These are phyloP conservation scores for Philereme vetulata DNA, from an alignment of 2,888 invertebrate species.

Conservation along the genomic window DNA sequence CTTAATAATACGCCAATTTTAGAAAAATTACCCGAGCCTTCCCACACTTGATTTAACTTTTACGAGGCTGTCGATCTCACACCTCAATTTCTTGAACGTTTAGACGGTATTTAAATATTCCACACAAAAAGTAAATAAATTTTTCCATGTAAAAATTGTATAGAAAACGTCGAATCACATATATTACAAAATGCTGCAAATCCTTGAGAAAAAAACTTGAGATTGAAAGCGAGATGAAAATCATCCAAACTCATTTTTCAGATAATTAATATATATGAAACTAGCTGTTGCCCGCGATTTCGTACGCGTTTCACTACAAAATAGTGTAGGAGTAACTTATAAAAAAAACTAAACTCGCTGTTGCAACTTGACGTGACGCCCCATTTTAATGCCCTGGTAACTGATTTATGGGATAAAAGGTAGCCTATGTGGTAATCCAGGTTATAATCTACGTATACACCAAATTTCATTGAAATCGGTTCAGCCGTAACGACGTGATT, in stretches of 20 bases:
- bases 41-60: constrained; percentile 32
- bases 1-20: constrained; percentile 18
- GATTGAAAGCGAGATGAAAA: background rate
- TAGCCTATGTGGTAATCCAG: too few species aligned
- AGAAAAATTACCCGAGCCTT: constrained; percentile 26
- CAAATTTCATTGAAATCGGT: too few species aligned
- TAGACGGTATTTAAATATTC: constrained; percentile 34
- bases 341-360: too few species aligned
- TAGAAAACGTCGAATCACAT: background rate
- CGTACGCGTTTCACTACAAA: too few species aligned
- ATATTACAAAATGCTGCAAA: background rate
- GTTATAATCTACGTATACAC: too few species aligned
- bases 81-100: constrained; percentile 33
- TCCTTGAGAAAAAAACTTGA: background rate
- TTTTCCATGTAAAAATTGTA: background rate
- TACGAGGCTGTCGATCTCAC: constrained; percentile 33
- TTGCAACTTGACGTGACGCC: too few species aligned
- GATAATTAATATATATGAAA: too few species aligned
- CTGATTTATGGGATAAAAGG: too few species aligned
- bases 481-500: too few species aligned
- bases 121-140: constrained; percentile 21
- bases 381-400: too few species aligned
- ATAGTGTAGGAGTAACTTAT: too few species aligned
- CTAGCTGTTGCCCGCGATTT: too few species aligned
- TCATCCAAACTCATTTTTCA: background rate